Conservation (phyloP, 2,113 vertebrate genomes). For the Tauraco erythrolophus region DNA sequence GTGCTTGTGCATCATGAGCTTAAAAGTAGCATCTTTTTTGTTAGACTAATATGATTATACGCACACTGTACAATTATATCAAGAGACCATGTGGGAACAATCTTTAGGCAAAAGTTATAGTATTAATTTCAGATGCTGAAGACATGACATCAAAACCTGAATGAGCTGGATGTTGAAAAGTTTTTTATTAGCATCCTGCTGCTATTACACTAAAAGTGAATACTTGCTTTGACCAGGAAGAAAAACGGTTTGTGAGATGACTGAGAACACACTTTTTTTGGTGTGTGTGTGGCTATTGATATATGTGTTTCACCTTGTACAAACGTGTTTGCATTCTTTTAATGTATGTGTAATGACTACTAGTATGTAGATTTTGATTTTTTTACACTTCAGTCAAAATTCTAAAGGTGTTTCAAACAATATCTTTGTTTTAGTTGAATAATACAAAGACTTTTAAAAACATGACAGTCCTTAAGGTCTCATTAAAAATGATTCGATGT, state of each 20-base stretch:
- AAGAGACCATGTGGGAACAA: not conserved
- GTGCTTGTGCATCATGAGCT: not conserved
- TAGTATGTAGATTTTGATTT: not conserved
- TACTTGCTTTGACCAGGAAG: not conserved
- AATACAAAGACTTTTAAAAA: not conserved
- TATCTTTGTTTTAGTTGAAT: not conserved
- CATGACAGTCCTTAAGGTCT: not conserved
- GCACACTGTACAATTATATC: not conserved
- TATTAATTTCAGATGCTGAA: not conserved
- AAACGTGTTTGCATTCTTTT: not conserved
- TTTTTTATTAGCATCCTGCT: not conserved
- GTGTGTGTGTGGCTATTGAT: not conserved
- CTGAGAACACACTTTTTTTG: not conserved
- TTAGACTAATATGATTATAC: not conserved
- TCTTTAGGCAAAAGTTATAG: not conserved
- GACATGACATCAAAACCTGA: not conserved
- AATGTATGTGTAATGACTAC: not conserved
- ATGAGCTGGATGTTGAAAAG: not conserved
- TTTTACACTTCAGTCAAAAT: not conserved
- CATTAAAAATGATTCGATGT: not conserved
- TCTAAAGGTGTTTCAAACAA: not conserved
- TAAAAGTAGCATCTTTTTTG: not conserved
- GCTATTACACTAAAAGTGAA: not conserved
- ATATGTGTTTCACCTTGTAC: not conserved
- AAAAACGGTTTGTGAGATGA: fast-evolving